Base-by-base conservation (phyloP, 2,113 vertebrate species). In the Protomyctophum bolini region DNA sequence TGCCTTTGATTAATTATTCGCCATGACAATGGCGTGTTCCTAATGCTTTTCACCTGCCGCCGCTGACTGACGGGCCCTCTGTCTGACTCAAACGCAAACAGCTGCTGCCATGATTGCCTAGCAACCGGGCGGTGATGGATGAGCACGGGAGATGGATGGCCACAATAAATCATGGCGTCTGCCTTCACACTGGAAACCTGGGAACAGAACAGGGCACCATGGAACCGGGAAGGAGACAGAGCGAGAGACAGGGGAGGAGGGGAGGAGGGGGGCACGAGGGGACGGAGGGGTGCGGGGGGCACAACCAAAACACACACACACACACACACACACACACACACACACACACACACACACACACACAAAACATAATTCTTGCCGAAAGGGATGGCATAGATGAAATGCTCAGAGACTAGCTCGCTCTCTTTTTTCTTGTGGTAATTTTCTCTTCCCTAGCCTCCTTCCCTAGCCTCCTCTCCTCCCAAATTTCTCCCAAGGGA, bases 1-100 rank as follows among this genome's bases (percentile, higher is more conserved):
- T 93, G 94, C 95, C 96, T 97, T 98, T 99, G 97, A 99, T 99
- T 99, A 99, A 99, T 99, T 99, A 97, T 98, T 96, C 94, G 94
- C 92, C 94, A 94, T 97, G 97, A 99, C 97, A 98, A 97, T 96
- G 92, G 94, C 94, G 92, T 94, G 94, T 95, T 96, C 93, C 95
- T 97, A 97, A 98, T 97, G 96, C 96, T 96, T 98, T 97, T 99
- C 97, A 98, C 97, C 97, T 99, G 97, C 96, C 95, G 93, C 94
- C 92, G 92, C 95, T 98, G 98, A 99, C 95, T 99, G 98, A 99
- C 97, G 97, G 97, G 95, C 96, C 96, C 97, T 98, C 96, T 97
- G 97, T 97, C 96, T 95, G 96, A 97, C 96, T 97, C 97, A 96
- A 97, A 91, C 98, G 97, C 97, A 98, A 99, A 98, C 98, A 99